phyloP scores from a whole-genome alignment of 2,888 invertebrate genomes.

The Agonopterix subpropinquella region DNA sequence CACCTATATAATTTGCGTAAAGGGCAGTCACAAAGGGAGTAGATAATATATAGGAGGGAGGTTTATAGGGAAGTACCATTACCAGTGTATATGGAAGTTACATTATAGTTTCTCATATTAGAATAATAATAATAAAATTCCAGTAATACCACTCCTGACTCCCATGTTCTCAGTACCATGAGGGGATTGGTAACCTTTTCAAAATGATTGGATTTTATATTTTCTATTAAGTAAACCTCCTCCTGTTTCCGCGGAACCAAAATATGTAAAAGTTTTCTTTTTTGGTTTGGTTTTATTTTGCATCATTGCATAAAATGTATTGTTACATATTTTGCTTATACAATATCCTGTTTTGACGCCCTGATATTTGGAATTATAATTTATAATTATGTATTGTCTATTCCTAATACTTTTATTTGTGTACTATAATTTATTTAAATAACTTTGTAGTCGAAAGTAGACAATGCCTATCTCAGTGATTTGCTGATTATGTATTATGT shows the following conservation, averaged over 20 bases:
- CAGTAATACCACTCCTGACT: conserved; percentile 3
- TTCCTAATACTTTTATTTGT: conserved; percentile 19
- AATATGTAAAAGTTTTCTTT: conserved; percentile 15
- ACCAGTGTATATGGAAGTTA: conserved; percentile 48
- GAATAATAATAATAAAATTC: not conserved
- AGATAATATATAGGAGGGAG: conserved; percentile 23
- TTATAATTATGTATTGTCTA: conserved; percentile 27
- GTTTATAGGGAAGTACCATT: conserved; percentile 25
- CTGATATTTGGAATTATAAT: conserved; percentile 43
- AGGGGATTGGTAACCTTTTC: conserved; percentile 48
- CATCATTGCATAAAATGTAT: conserved; percentile 17
- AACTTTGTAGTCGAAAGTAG: conserved; percentile 13
- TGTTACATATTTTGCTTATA: conserved; percentile 34
- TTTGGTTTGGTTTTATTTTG: conserved; percentile 27
- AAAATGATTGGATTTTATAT: conserved; percentile 31
- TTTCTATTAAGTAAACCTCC: conserved; percentile 60
- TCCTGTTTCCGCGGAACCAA: conserved; percentile 66
- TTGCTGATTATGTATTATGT: not conserved
- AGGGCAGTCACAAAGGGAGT: no score
- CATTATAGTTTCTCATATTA: conserved; percentile 23
- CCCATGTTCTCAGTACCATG: conserved; percentile 45
- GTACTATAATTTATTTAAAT: conserved; percentile 21
- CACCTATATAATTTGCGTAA: not conserved
- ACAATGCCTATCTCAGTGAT: conserved; percentile 15
- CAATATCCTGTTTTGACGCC: conserved; percentile 46